These are phyloP conservation scores for Channa argus DNA, from an alignment of 2,113 vertebrate genomes.

Conservation along the genomic window DNA sequence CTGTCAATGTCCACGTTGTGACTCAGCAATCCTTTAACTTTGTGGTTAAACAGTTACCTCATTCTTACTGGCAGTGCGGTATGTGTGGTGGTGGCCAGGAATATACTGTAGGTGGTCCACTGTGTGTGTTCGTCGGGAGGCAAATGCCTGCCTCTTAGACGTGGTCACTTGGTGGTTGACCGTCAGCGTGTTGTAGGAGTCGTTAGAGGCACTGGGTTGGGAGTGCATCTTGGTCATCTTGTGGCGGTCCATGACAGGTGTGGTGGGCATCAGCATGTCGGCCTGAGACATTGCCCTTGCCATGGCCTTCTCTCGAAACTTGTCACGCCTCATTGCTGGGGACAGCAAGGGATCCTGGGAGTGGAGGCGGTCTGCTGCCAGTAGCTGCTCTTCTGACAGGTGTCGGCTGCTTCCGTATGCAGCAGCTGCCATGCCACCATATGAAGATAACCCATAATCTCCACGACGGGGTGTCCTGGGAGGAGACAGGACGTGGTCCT, in stretches of 20 bases:
- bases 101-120: slow-evolving; percentile 97
- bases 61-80: slow-evolving; percentile 96
- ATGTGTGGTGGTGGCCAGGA: slow-evolving; percentile 90
- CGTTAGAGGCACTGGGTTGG: slow-evolving; percentile 93
- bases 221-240: slow-evolving; percentile 97
- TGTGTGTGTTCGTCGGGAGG: slow-evolving; percentile 95
- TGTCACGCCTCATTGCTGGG: slow-evolving; percentile 89
- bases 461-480: slow-evolving; percentile 83
- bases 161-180: slow-evolving; percentile 86
- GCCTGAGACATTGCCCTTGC: slow-evolving; percentile 94
- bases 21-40: slow-evolving; percentile 22
- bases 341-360: slow-evolving; percentile 98
- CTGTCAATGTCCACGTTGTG: neutral
- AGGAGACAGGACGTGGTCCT: slow-evolving; percentile 95
- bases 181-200: slow-evolving; percentile 93
- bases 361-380: slow-evolving; percentile 94
- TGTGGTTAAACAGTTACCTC: slow-evolving; percentile 95
- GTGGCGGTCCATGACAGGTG: slow-evolving; percentile 93
- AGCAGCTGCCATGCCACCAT: slow-evolving; percentile 62
- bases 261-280: slow-evolving; percentile 93
- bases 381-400: slow-evolving; percentile 93
- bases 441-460: slow-evolving; percentile 88
- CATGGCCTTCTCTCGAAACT: slow-evolving; percentile 93
- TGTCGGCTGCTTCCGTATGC: slow-evolving; percentile 86
- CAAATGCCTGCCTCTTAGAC: slow-evolving; percentile 96